Percentiles rank a stretch among this genome's conserved stretches.
Evolutionary conservation across 2,113 vertebrate species (phyloP).

Genomic region (Tympanuchus pallidicinctus): DNA sequence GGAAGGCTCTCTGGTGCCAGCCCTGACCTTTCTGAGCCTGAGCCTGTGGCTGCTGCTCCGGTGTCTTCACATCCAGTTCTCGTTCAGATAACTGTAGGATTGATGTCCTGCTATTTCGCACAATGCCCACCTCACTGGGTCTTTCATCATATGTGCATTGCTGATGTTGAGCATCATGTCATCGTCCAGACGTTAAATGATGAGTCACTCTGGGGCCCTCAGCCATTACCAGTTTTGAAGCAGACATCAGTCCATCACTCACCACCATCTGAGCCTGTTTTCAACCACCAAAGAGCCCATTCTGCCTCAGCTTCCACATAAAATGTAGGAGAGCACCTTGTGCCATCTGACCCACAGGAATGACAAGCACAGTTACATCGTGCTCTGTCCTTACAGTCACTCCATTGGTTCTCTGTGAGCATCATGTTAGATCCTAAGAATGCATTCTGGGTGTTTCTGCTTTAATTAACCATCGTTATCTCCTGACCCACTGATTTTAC

Average conservation of each 20-base stretch:
- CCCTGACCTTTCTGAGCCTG: background rate
- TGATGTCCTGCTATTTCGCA: background rate
- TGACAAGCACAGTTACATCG: background rate
- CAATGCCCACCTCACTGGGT: fast-evolving
- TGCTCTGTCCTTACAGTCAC: background rate
- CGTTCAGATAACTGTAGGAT: background rate
- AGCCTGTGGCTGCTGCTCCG: background rate
- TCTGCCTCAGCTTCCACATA: background rate
- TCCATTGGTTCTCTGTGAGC: background rate
- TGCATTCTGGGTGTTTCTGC: background rate
- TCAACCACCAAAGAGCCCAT: no score
- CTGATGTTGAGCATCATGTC: background rate
- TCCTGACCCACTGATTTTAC: background rate
- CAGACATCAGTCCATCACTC: background rate
- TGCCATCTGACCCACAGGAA: background rate
- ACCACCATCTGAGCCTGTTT: background rate
- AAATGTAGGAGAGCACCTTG: background rate
- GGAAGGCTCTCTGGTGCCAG: background rate
- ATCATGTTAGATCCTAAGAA: background rate
- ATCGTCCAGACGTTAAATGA: background rate
- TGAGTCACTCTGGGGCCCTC: background rate
- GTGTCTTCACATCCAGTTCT: background rate
- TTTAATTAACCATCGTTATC: background rate
- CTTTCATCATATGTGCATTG: background rate
- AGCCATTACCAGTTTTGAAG: background rate